A percentile compares a stretch with the other conserved stretches of the same genome.
phyloP scores from a whole-genome alignment of 2,888 invertebrate genomes.

The Andrena flavipes region DNA sequence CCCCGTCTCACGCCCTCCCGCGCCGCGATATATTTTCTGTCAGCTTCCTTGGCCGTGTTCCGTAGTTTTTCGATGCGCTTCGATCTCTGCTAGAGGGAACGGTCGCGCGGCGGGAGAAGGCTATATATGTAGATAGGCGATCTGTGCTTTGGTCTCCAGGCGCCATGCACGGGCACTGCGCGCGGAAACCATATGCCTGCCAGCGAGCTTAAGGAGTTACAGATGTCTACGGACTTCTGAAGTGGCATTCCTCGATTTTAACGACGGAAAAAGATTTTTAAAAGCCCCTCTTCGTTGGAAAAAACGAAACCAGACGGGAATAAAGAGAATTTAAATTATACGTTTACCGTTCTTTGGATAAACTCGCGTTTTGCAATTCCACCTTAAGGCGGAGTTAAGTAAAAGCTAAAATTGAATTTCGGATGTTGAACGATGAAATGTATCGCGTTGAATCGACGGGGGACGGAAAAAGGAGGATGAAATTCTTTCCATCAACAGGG shows the following conservation, averaged over 20 bases:
- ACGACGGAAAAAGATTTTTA: neutral
- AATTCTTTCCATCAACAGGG: conserved; percentile 52
- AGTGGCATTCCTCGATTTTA: conserved; percentile 23
- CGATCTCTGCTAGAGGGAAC: neutral
- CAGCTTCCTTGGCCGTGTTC: neutral
- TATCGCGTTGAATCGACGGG: neutral
- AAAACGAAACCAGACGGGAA: neutral
- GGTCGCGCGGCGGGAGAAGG: neutral
- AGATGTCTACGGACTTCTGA: conserved; percentile 35
- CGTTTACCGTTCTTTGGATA: neutral
- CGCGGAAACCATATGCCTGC: conserved; percentile 40
- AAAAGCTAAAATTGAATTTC: neutral
- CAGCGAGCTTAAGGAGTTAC: conserved; percentile 45
- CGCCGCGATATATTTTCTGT: neutral
- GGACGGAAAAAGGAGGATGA: conserved; percentile 16
- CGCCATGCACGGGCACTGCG: conserved; percentile 6
- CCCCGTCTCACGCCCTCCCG: neutral
- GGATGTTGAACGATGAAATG: neutral
- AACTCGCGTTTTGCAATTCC: neutral
- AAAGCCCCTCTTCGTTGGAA: no score
- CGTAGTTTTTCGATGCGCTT: conserved; percentile 7
- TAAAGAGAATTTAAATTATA: neutral
- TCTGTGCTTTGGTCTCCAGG: neutral
- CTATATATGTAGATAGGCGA: conserved; percentile 3
- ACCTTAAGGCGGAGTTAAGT: neutral